A percentile compares a stretch with the other conserved stretches of the same genome.
These are phyloP conservation scores for Anguilla obscura DNA, from an alignment of 2,797 vertebrate species.

Conservation along the genomic window DNA sequence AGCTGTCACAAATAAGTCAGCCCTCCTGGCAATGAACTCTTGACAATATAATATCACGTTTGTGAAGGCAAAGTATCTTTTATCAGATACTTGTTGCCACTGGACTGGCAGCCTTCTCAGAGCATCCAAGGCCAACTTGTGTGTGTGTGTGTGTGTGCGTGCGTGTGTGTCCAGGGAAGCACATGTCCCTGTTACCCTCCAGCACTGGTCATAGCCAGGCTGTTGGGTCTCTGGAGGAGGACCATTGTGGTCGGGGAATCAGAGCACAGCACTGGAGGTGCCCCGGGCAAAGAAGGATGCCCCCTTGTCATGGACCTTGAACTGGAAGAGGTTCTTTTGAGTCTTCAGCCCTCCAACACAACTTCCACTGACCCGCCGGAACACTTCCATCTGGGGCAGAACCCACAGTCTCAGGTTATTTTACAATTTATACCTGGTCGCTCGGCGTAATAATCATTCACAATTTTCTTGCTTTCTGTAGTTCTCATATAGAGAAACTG, in stretches of 20 bases:
- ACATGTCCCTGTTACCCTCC: neutral
- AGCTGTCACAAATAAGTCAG: neutral
- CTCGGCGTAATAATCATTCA: neutral
- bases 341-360: constrained; percentile 41
- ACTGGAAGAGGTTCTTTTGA: constrained; percentile 78
- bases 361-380: constrained; percentile 60
- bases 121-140: neutral
- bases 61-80: neutral
- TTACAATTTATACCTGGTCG: neutral
- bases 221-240: neutral
- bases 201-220: neutral
- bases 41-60: neutral
- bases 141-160: neutral
- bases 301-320: constrained; percentile 89
- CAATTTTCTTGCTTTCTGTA: neutral
- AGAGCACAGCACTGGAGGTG: constrained; percentile 86
- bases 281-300: constrained; percentile 88
- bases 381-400: constrained; percentile 79
- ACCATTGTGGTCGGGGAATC: constrained; percentile 43
- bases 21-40: neutral
- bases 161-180: neutral
- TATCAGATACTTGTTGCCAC: neutral
- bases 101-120: neutral
- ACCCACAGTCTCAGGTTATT: neutral
- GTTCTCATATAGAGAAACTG: neutral